phyloP scores from a whole-genome alignment of 37 sponge, comb jelly and placozoan genomes.

The Eunapius fragilis region DNA sequence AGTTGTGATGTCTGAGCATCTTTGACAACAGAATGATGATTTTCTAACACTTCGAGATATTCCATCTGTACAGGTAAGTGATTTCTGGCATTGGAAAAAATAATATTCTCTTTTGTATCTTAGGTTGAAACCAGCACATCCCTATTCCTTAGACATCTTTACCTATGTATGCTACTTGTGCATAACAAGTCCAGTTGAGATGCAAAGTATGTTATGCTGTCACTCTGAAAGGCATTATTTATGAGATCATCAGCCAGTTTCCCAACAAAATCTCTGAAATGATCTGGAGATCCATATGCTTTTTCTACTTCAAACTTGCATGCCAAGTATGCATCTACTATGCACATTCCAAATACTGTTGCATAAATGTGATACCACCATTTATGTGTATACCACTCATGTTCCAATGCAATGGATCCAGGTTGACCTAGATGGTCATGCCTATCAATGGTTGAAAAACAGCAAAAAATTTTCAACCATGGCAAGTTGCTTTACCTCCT shows the following conservation, averaged over 20 bases:
- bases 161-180: not conserved
- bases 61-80: not conserved
- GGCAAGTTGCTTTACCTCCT: not conserved
- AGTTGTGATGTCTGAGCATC: not conserved
- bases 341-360: not conserved
- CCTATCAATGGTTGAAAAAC: not conserved
- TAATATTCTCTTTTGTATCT: not conserved
- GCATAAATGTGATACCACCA: not conserved
- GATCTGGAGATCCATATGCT: not conserved
- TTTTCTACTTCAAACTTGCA: not conserved
- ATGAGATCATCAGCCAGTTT: not conserved
- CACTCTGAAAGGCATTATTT: not conserved
- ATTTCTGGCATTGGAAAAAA: not conserved
- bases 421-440: not conserved
- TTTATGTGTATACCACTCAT: not conserved
- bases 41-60: not conserved
- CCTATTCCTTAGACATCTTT: no score
- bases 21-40: not conserved
- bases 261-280: not conserved
- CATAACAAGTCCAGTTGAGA: not conserved
- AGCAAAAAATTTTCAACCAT: not conserved
- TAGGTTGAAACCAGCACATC: not conserved
- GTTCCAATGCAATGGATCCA: not conserved
- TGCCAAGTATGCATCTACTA: not conserved
- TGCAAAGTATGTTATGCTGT: not conserved